Base-by-base conservation (phyloP, 2,113 vertebrate species). In the Nycticebus coucang region DNA sequence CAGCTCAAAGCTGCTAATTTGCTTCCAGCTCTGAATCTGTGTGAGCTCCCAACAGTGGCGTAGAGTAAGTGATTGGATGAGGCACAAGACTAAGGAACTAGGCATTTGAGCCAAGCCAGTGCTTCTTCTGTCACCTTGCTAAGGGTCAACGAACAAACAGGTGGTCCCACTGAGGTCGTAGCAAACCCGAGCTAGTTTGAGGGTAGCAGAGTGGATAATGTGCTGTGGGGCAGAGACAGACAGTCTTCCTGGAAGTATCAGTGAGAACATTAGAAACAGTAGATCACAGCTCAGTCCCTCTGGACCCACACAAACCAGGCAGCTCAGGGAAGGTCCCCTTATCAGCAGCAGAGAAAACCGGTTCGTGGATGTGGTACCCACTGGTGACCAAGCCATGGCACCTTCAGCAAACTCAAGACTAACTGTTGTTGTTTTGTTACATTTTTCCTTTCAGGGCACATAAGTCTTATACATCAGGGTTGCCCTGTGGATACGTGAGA, bases 201-300 rank as follows among this genome's bases (percentile, higher is more conserved):
- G 37, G 37, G 7, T 53, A 15, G 53, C n/a, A 26, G 9, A 3
- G 7, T 19, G 11, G 41, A 2, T 4, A 7, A 7, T 14, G 12
- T 10, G 17, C 57, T 5, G 22, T 15, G 14, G 33, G 74, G 50
- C 24, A 37, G 13, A 7, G 6, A 7, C 10, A 62, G 21, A 41
- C 22, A 62, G 2, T 21, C 15, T 22, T 62, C 45, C 41, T 83
- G n/a, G 59, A 91, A 69, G 15, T 7, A 21, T 64, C 19, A 1
- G 33, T 28, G 57, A 82, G 26, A 87, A 30, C 5, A 3, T n/a
- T 4, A 28, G 41, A 59, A 8, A 9, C 33, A 87, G n/a, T 12
- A 59, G 21, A 60, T 41, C 18, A 11, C 3, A 45, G 53, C 22
- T 4, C 11, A 0, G 0, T 21, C 57, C 0, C 0, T 11, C 35